Conservation (phyloP, 2,113 vertebrate species). For the Sisor rabdophorus region DNA sequence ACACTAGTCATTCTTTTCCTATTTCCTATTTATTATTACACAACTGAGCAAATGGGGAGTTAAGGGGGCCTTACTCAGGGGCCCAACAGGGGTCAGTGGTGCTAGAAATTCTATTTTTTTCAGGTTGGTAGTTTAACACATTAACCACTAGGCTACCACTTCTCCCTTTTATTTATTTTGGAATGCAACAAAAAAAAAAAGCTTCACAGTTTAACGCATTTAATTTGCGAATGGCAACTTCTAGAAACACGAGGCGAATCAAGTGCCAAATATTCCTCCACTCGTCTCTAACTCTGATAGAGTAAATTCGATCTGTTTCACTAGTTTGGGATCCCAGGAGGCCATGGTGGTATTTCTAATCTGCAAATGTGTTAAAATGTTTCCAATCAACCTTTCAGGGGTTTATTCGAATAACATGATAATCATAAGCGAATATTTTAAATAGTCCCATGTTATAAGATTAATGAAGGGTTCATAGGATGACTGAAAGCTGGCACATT, state of each 20-base stretch:
- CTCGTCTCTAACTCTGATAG: not conserved
- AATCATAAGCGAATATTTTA: not conserved
- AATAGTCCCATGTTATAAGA: not conserved
- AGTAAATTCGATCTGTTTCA: not conserved
- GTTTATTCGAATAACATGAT: not conserved
- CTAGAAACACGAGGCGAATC: not conserved
- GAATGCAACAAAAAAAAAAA: not conserved
- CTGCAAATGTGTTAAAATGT: not conserved
- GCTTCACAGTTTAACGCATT: not conserved
- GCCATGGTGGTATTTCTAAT: not conserved
- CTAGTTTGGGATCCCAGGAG: not conserved
- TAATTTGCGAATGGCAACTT: conserved; percentile 2
- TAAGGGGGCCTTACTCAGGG: too few species aligned
- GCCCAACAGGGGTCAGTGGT: too few species aligned
- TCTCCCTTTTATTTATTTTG: not conserved
- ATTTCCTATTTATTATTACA: too few species aligned
- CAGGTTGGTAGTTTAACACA: too few species aligned
- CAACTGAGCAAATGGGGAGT: too few species aligned
- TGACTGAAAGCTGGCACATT: not conserved
- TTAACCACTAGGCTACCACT: too few species aligned
- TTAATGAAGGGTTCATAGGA: not conserved
- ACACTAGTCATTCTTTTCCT: not conserved
- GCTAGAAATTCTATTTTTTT: too few species aligned
- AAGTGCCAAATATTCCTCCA: not conserved
- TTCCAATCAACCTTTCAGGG: not conserved